Evolutionary conservation across 2,888 invertebrate genomes (phyloP), one percentile per base, ranked within the genome.

Genomic region (Cyrtodaria siliqua): DNA sequence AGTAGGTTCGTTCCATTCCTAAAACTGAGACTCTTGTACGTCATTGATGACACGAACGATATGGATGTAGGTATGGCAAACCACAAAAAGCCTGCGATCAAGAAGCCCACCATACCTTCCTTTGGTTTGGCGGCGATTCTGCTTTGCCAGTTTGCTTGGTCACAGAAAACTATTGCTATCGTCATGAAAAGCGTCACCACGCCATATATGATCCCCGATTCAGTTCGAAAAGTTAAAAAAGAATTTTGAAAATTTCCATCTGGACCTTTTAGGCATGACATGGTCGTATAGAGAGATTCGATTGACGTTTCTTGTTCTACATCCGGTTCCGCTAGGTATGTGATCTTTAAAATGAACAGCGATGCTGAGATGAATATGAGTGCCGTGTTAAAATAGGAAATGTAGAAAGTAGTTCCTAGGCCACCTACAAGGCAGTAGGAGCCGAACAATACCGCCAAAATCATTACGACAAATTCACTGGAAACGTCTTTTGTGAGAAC

Each of bases 81-180:
- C 90, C 90, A 91, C 14, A 91, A 83, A 63, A 87, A 87, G 6
- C 89, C 90, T 8, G 90, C 90, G 20, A 86, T 83, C 49, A 91
- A 82, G 74, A 89, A 91, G 2, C 91, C 91, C 23, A 89, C 71
- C 6, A 91, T 90, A 0, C 91, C 90, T 60, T 89, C 85, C 14
- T 78, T 80, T 20, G 88, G 89, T 64, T 91, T 91, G n/a, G 91
- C 89, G 1, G 92, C 91, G 20, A 92, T 90, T 1, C 89, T 75
- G 60, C 90, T 90, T 79, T 92, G 91, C 91, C 92, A 92, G 64
- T 90, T 90, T 8, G 91, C 90, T 68, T 90, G 90, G 56, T 90
- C 90, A 87, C 71, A 80, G 61, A 86, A 86, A 57, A 87, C 73
- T 56, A 87, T 69, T 0, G 84, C 84, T 1, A 83, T 72, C 0